Evolutionary conservation across 2,888 invertebrate species (phyloP), one percentile per base, ranked within the genome.

Genomic region (Empis stercorea): DNA sequence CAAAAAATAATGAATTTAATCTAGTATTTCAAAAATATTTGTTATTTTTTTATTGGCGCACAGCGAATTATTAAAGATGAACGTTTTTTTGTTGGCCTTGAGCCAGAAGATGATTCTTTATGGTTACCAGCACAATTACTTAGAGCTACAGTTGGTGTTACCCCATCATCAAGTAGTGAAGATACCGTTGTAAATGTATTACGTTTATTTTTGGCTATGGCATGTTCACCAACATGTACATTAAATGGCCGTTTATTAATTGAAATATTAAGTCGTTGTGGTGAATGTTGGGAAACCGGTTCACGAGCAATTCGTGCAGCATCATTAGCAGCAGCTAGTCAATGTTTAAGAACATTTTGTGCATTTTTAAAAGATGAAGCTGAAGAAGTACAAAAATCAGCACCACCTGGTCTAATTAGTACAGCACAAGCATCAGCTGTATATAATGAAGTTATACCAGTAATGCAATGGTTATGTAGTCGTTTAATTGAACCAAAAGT

Each of bases 61-160:
- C 65, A 93, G 93, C 84, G 86, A 77, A 79, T 94, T 58, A 78
- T 94, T 23, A 80, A 88, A 54, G 94, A 95, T 70, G 91, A 92
- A 63, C 76, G 92, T 48, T 93, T 94, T 64, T 91, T 92, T 64
- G 81, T 89, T 15, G 87, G 87, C 20, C 79, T 86, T 54, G 93
- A 93, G 63, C 87, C 87, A 1, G 92, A 93, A 69, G 87, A 89
- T 64, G 92, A 93, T 69, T 89, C 89, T 1, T 73, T 88, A 41
- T 93, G 93, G 92, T 74, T 94, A 61, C 92, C 94, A 6, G 86
- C 91, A 3, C 95, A 95, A 68, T 75, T 95, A 48, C 73, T 95
- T 34, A 81, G 86, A 54, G 83, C 92, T 2, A 87, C 94, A 46
- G 80, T 85, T 37, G 62, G 67, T 16, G 64, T 70, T 41, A 54